phyloP scores from a whole-genome alignment of 2,888 invertebrate species.

The Oscheius sp. region DNA sequence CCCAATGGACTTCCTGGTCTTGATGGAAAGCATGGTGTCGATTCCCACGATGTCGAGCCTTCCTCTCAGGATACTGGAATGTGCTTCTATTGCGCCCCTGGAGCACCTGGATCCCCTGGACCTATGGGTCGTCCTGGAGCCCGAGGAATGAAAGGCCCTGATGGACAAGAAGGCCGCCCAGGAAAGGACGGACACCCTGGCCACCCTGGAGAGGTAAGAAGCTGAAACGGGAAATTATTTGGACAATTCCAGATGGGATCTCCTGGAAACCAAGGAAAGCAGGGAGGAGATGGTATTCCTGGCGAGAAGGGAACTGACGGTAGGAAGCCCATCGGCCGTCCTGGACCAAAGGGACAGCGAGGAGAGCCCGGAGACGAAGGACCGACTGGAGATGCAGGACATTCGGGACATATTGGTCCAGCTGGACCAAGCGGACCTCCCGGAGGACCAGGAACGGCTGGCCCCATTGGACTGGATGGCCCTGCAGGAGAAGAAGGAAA shows the following conservation, averaged over 20 bases:
- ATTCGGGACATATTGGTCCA: conserved; percentile 58
- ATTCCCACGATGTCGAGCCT: conserved; percentile 64
- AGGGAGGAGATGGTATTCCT: conserved; percentile 56
- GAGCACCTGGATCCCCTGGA: conserved; percentile 48
- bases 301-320: conserved; percentile 71
- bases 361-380: conserved; percentile 56
- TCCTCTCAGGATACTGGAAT: conserved; percentile 60
- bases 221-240: conserved; percentile 16
- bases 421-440: conserved; percentile 55
- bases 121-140: conserved; percentile 55
- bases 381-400: conserved; percentile 52
- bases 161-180: conserved; percentile 60
- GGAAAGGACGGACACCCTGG: conserved; percentile 68
- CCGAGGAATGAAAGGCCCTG: conserved; percentile 60
- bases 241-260: conserved; percentile 52
- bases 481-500: conserved; percentile 57
- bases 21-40: conserved; percentile 55
- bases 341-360: conserved; percentile 67
- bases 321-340: conserved; percentile 68
- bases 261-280: conserved; percentile 60
- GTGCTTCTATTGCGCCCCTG: conserved; percentile 61
- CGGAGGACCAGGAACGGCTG: conserved; percentile 55
- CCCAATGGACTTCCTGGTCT: conserved; percentile 55
- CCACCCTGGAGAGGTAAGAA: conserved; percentile 46
- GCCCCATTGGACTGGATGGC: conserved; percentile 59